Percentiles rank a stretch among this genome's conserved stretches.
Evolutionary conservation across 30 jellyfish, hydroid and myxozoan genomes (phyloP).

Genomic region (Cassiopea xamachana): DNA sequence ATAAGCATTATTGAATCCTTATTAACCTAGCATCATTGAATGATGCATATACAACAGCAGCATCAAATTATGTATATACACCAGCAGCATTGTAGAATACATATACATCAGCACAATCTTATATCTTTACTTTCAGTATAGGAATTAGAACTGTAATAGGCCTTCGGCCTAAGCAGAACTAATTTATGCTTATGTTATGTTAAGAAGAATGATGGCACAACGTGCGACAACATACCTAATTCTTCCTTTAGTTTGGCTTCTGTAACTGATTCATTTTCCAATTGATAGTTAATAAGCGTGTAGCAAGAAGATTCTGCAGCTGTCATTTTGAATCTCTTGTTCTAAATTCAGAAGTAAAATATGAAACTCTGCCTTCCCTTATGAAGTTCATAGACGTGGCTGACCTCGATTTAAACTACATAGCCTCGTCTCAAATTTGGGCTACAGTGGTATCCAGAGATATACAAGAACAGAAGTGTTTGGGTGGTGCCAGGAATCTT

Average conservation of each 20-base stretch:
- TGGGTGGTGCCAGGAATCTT: too few relatives aligned
- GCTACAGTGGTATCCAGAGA: neutral
- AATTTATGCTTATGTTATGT: neutral
- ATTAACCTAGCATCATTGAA: too few relatives aligned
- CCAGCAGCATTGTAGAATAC: too few relatives aligned
- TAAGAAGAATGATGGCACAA: neutral
- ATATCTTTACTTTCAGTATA: too few relatives aligned
- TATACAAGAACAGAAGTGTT: too few relatives aligned
- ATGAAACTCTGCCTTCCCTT: neutral
- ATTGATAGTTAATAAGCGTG: constrained; percentile 91
- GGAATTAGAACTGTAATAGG: too few relatives aligned
- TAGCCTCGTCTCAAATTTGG: constrained; percentile 23
- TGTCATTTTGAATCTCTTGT: constrained; percentile 35
- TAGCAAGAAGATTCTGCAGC: constrained; percentile 92
- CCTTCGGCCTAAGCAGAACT: too few relatives aligned
- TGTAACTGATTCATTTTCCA: constrained; percentile 89
- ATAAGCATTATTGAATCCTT: too few relatives aligned
- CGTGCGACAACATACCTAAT: constrained; percentile 60
- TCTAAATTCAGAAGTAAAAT: neutral
- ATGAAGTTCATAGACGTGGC: constrained; percentile 51
- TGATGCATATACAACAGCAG: too few relatives aligned
- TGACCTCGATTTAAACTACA: constrained; percentile 27
- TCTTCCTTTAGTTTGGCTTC: constrained; percentile 97
- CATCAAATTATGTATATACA: too few relatives aligned
- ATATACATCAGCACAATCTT: too few relatives aligned